These are phyloP conservation scores for Paratilapia polleni DNA, from an alignment of 2,113 vertebrate genomes.

Conservation along the genomic window DNA sequence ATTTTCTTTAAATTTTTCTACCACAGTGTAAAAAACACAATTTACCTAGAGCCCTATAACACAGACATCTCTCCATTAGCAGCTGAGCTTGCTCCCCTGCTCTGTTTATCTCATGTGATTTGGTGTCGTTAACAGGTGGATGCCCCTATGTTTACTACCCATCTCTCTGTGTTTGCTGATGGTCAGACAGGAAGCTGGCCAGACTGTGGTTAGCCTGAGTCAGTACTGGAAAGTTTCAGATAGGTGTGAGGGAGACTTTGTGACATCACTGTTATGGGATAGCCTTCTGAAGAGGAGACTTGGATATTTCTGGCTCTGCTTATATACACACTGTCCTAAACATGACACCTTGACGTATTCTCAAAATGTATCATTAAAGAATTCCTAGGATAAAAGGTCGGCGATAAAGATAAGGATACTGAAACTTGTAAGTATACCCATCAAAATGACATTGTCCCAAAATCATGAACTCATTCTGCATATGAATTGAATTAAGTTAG, in stretches of 20 bases:
- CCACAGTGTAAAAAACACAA: neutral
- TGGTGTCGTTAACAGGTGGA: slow-evolving; percentile 64
- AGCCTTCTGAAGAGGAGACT: slow-evolving; percentile 46
- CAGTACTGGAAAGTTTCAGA: slow-evolving; percentile 55
- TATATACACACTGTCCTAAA: slow-evolving; percentile 33
- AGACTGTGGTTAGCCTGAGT: slow-evolving; percentile 66
- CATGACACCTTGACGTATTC: neutral
- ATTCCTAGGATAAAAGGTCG: too few species aligned
- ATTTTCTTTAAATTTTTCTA: neutral
- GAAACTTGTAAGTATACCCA: too few species aligned
- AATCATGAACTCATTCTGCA: too few species aligned
- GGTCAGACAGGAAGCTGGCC: slow-evolving; percentile 79
- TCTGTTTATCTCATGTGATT: slow-evolving; percentile 38
- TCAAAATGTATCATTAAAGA: neutral
- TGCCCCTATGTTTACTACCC: slow-evolving; percentile 60
- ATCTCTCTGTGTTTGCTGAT: slow-evolving; percentile 69
- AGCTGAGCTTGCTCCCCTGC: slow-evolving; percentile 1
- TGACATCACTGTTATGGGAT: slow-evolving; percentile 71
- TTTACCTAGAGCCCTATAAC: neutral
- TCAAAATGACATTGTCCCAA: too few species aligned
- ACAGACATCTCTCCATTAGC: neutral
- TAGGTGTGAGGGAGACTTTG: slow-evolving; percentile 65
- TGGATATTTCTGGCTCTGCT: slow-evolving; percentile 50
- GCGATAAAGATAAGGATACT: too few species aligned
- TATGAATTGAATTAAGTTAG: too few species aligned